phyloP scores from a whole-genome alignment of 2,113 vertebrate genomes.

The Hymenochirus boettgeri region DNA sequence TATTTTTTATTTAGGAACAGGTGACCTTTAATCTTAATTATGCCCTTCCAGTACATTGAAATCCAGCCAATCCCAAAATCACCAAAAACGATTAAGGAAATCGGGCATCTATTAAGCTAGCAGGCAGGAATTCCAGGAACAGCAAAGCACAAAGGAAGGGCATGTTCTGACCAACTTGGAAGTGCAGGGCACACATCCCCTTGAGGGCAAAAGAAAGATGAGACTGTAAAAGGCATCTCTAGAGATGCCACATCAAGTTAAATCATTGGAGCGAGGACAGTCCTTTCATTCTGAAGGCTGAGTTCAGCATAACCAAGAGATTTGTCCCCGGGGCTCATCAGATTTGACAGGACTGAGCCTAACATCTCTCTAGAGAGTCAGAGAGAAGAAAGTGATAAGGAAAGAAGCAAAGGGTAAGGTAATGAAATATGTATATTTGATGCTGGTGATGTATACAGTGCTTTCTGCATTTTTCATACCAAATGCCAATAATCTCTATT shows the following conservation, averaged over 20 bases:
- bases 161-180: slow-evolving; percentile 32
- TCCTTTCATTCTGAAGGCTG: slow-evolving; percentile 41
- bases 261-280: slow-evolving; percentile 37
- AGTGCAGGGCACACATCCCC: slow-evolving; percentile 38
- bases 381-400: slow-evolving; percentile 15
- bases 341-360: slow-evolving; percentile 37
- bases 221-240: slow-evolving; percentile 40
- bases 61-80: not conserved
- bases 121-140: slow-evolving; percentile 22
- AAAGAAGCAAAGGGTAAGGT: slow-evolving; percentile 12
- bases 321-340: slow-evolving; percentile 39
- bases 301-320: slow-evolving; percentile 43
- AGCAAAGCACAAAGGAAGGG: slow-evolving; percentile 11
- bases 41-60: not conserved
- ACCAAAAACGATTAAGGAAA: not conserved
- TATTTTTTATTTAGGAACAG: not conserved
- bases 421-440: not conserved
- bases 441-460: not conserved
- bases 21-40: not conserved
- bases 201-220: slow-evolving; percentile 34
- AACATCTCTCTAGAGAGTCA: slow-evolving; percentile 27
- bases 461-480: not conserved
- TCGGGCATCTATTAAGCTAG: slow-evolving; percentile 27
- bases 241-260: slow-evolving; percentile 43
- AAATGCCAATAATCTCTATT: not conserved